Evolutionary conservation across 1,140 invertebrate genomes (phyloP).

Genomic region (Zaprionus inermis): DNA sequence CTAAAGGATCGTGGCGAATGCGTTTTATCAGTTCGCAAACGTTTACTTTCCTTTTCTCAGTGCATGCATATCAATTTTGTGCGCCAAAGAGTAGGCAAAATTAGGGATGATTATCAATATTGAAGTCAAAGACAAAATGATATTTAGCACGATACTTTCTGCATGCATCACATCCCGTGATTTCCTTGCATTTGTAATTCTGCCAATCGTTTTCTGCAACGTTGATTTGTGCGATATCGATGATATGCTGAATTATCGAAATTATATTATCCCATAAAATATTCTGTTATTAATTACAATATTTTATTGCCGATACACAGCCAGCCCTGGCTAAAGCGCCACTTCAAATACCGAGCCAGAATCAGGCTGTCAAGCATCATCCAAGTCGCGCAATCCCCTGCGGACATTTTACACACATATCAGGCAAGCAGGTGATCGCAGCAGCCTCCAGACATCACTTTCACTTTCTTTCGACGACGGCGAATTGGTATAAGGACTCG

Average conservation of each 20-base stretch:
- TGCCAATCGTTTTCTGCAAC: background rate
- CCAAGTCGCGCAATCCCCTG: slow-evolving; percentile 41
- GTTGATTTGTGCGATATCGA: no score
- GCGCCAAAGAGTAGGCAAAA: background rate
- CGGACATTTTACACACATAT: slow-evolving; percentile 59
- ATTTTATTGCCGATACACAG: background rate
- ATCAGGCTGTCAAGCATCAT: slow-evolving; percentile 43
- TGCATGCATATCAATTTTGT: slow-evolving; percentile 53
- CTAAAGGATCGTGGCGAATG: slow-evolving; percentile 44
- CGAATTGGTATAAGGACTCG: slow-evolving; percentile 63
- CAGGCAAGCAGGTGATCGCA: slow-evolving; percentile 64
- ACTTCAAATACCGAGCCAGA: slow-evolving; percentile 21
- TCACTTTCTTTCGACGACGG: slow-evolving; percentile 59
- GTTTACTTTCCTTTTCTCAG: slow-evolving; percentile 65
- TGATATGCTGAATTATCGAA: no score
- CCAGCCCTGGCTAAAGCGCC: background rate
- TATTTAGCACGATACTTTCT: background rate
- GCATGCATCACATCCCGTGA: background rate
- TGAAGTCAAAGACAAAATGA: background rate
- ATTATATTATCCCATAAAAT: no score
- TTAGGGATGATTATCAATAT: background rate
- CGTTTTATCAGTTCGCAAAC: slow-evolving; percentile 56
- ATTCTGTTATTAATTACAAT: background rate
- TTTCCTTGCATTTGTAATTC: background rate
- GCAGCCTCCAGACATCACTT: slow-evolving; percentile 56